Base-by-base conservation (phyloP, 2,888 invertebrate species). In the Scrobipalpa costella region DNA sequence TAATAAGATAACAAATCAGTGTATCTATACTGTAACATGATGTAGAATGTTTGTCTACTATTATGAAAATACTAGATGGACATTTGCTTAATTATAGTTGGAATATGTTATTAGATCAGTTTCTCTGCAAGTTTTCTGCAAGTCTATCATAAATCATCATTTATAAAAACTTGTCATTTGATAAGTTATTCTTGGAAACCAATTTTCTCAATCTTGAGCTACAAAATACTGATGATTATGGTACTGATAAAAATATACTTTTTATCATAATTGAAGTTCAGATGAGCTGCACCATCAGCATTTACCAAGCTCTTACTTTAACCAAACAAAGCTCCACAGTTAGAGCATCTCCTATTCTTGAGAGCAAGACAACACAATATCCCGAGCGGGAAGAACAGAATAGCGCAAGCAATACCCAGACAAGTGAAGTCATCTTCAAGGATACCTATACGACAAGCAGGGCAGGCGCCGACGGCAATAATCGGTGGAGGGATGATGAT, bases 381-480 rank as follows among this genome's bases (percentile, higher is more conserved):
- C 38, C 98, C 98, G 44, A 97, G 61, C 0, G 98, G 98, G 79
- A 98, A 98, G 85, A 96, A 97, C 36, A 96, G 87, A 67, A 97
- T 95, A 19, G 97, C 97, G 85, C 97, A 97, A 63, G 95, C 88
- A 13, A 98, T 92, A 64, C 97, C 98, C 55, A 96, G 91, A 75
- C 96, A 96, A 0, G 97, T 95, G 83, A 95, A 98, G 78, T 97
- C 96, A 73, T 97, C 97, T 86, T 97, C 96, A 50, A 98, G 88
- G 33, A 96, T 93, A 15, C 98, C 98, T 65, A 97, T 96, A 71
- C 97, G 92, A 79, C 98, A 98, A 0, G 96, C 96, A 1, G 98
- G 98, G 83, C 98, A 98, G 2, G 95, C 96, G 0, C 97, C 97
- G 0, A 98, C 95, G 0, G 97, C 90, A 67, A 97, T 95, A 44